These are phyloP conservation scores for Aegotheles bennettii DNA, from an alignment of 2,113 vertebrate genomes.

Conservation along the genomic window DNA sequence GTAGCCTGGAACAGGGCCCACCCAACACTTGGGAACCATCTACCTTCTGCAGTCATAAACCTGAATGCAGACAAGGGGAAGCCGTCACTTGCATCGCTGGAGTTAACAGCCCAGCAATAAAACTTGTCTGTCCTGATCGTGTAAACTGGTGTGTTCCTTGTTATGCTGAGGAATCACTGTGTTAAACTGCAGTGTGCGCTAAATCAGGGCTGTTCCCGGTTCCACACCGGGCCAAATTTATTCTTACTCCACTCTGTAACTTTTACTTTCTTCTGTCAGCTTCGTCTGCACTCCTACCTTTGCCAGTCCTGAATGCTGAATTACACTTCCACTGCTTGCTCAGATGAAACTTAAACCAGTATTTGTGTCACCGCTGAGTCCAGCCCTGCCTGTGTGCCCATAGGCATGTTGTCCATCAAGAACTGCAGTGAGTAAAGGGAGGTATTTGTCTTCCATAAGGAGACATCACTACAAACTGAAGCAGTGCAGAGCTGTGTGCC, in stretches of 20 bases:
- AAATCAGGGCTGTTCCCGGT: neutral
- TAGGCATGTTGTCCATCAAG: neutral
- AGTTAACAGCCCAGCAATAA: neutral
- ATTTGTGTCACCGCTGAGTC: neutral
- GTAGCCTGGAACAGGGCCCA: neutral
- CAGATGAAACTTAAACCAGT: neutral
- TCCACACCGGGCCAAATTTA: neutral
- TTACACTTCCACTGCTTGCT: neutral
- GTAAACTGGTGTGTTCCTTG: neutral
- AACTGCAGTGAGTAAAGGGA: neutral
- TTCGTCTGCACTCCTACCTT: neutral
- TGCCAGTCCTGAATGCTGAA: neutral
- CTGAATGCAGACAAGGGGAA: neutral
- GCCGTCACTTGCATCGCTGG: neutral
- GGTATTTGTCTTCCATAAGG: neutral
- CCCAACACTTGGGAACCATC: neutral
- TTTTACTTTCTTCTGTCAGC: neutral
- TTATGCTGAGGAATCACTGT: neutral
- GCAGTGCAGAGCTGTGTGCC: neutral
- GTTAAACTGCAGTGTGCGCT: neutral
- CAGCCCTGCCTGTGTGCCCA: neutral
- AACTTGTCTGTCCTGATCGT: neutral
- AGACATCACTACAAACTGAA: neutral
- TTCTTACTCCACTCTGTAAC: neutral
- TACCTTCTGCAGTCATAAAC: neutral